Conservation (phyloP, 1,140 invertebrate species). For the Drosophila navojoa region DNA sequence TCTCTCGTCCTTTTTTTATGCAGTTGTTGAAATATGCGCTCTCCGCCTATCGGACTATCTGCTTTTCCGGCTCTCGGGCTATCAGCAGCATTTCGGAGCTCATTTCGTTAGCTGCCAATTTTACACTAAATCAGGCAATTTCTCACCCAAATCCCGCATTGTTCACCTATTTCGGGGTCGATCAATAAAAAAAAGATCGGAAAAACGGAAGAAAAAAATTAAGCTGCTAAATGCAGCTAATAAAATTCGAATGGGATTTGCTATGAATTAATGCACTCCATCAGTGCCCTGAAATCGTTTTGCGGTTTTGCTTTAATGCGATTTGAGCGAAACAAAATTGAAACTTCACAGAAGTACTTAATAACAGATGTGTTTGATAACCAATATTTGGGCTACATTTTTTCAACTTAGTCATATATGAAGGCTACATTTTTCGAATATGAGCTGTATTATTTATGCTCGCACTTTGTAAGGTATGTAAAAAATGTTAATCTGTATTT, state of each 20-base stretch:
- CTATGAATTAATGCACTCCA: not conserved
- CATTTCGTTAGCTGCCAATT: slow-evolving; percentile 59
- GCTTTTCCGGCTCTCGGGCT: slow-evolving; percentile 34
- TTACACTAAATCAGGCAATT: slow-evolving; percentile 77
- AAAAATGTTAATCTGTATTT: too few species aligned
- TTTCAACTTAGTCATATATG: too few species aligned
- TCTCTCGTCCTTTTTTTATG: slow-evolving; percentile 29
- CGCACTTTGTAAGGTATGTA: too few species aligned
- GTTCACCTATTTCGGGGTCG: slow-evolving; percentile 45
- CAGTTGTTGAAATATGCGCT: not conserved
- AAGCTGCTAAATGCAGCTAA: slow-evolving; percentile 61
- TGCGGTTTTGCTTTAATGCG: slow-evolving; percentile 72
- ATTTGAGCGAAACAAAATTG: slow-evolving; percentile 25
- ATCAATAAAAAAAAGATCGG: slow-evolving; percentile 27
- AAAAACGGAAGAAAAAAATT: slow-evolving; percentile 38
- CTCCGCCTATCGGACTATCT: not conserved
- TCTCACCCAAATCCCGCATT: slow-evolving; percentile 71
- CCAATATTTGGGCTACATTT: not conserved
- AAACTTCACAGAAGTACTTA: not conserved
- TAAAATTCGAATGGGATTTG: slow-evolving; percentile 38
- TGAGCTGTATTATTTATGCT: too few species aligned
- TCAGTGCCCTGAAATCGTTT: slow-evolving; percentile 25
- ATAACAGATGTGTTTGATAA: not conserved
- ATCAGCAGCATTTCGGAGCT: slow-evolving; percentile 37
- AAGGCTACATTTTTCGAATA: too few species aligned